Evolutionary conservation across 2,888 invertebrate species (phyloP).

Genomic region (Ypsolopha sequella): DNA sequence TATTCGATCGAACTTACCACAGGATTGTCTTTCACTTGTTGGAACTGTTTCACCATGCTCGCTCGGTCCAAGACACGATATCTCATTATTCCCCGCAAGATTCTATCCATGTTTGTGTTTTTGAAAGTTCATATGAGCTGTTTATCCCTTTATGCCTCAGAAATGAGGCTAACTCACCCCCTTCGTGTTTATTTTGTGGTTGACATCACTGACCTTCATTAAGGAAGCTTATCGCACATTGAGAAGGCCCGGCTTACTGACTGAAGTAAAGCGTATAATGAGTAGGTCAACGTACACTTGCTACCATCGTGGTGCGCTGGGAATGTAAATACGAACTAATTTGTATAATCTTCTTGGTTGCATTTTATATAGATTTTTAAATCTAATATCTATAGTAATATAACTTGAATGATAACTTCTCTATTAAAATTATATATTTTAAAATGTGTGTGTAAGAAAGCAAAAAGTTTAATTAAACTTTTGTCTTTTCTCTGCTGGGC

Average conservation of each 20-base stretch:
- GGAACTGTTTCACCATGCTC: constrained; percentile 93
- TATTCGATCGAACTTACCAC: constrained; percentile 69
- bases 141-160: constrained; percentile 3
- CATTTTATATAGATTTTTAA: no score
- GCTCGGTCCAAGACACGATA: constrained; percentile 86
- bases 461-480: no score
- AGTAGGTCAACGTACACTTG: constrained; percentile 9
- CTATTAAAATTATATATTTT: no score
- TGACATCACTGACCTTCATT: constrained; percentile 63
- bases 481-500: background rate
- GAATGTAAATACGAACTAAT: no score
- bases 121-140: constrained; percentile 8
- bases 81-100: constrained; percentile 90
- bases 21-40: constrained; percentile 90
- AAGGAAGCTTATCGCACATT: constrained; percentile 40
- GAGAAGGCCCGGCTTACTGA: background rate
- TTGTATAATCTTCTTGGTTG: no score
- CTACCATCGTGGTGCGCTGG: no score
- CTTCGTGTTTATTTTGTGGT: constrained; percentile 13
- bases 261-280: background rate
- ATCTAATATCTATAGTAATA: no score
- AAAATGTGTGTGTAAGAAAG: no score
- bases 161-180: constrained; percentile 2
- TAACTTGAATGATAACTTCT: no score
- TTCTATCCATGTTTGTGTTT: constrained; percentile 78